These are phyloP conservation scores for Spheniscus humboldti DNA, from an alignment of 2,797 vertebrate genomes.

Conservation along the genomic window DNA sequence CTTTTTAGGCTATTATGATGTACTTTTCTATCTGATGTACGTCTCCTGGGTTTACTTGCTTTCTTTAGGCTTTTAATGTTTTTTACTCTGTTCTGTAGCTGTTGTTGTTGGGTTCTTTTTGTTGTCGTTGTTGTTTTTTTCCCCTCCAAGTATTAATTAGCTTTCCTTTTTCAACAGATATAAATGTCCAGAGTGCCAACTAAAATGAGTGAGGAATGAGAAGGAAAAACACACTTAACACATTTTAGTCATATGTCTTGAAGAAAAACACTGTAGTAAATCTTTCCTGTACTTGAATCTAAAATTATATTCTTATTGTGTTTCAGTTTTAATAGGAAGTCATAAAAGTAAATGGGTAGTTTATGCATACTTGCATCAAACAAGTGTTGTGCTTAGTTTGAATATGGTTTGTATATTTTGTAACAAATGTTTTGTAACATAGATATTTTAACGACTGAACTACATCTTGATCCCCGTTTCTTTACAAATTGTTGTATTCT, in stretches of 20 bases:
- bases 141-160: not conserved
- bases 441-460: not conserved
- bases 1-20: not conserved
- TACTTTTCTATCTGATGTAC: not conserved
- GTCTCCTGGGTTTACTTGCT: slow-evolving; percentile 5
- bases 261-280: not conserved
- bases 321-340: not conserved
- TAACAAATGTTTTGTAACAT: accelerated
- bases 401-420: not conserved
- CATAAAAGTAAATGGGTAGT: not conserved
- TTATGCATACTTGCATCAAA: not conserved
- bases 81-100: not conserved
- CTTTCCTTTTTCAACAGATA: not conserved
- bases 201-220: not conserved
- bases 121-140: no score
- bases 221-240: not conserved
- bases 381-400: not conserved
- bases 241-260: not conserved
- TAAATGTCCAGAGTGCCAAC: not conserved
- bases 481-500: not conserved
- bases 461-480: not conserved
- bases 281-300: not conserved
- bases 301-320: not conserved
- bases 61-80: not conserved
- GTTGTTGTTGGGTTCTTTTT: not conserved